A percentile compares a stretch with the other conserved stretches of the same genome.
phyloP scores from a whole-genome alignment of 1,140 invertebrate species.

The Drosophila malerkotliana region DNA sequence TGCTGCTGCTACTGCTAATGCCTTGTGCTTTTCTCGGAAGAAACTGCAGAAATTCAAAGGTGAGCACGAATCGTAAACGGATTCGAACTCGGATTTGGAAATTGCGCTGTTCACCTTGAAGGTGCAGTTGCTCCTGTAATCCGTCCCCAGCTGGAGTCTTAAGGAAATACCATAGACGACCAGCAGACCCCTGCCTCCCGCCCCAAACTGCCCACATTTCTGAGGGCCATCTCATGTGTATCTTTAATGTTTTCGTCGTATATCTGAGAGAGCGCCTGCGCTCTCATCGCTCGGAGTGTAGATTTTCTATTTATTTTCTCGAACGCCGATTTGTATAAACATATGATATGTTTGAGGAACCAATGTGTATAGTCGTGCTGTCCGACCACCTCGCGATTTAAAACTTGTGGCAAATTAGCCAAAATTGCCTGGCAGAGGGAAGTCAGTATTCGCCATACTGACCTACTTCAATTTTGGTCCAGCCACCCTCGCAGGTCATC shows the following conservation, averaged over 20 bases:
- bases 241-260: constrained; percentile 62
- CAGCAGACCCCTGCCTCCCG: not conserved
- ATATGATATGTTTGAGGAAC: constrained; percentile 2
- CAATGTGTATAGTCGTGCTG: not conserved
- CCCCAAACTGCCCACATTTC: not conserved
- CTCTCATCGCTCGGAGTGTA: constrained; percentile 23
- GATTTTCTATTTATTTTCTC: constrained; percentile 22
- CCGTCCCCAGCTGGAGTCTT: constrained; percentile 14
- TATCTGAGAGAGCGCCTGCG: constrained; percentile 68
- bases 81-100: constrained; percentile 2
- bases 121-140: constrained; percentile 3
- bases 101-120: not conserved
- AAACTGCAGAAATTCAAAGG: constrained; percentile 36
- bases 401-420: not conserved
- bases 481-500: constrained; percentile 24
- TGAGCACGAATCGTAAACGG: constrained; percentile 10
- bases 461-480: constrained; percentile 59
- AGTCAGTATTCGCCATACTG: constrained; percentile 25
- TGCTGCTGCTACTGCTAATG: constrained; percentile 7
- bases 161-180: not conserved
- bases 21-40: constrained; percentile 30
- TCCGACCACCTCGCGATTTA: not conserved
- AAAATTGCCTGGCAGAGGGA: not conserved
- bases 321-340: constrained; percentile 25
- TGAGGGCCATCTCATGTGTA: constrained; percentile 46